Conservation (phyloP, 2,888 invertebrate genomes). For the Sepioteuthis lessoniana region DNA sequence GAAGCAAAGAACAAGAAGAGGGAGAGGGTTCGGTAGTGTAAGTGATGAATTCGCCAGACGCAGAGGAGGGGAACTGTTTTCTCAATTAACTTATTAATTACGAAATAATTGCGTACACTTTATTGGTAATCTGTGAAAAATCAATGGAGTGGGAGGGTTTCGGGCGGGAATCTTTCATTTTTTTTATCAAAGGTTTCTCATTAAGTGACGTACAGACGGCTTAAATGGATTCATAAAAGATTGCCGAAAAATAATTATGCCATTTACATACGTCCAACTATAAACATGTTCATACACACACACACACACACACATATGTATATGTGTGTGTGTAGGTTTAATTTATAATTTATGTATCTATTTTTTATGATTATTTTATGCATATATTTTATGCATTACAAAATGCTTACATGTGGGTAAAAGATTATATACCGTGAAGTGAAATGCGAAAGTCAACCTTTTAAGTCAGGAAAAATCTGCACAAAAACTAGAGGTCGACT, state of each 20-base stretch:
- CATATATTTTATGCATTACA: too few relatives aligned
- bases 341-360: too few relatives aligned
- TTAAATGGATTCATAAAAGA: background rate
- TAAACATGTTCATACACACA: too few relatives aligned
- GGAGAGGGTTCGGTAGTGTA: background rate
- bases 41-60: background rate
- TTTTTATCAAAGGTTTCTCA: background rate
- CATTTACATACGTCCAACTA: too few relatives aligned
- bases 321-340: background rate
- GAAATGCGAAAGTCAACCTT: too few relatives aligned
- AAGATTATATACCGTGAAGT: too few relatives aligned
- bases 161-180: background rate
- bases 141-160: background rate
- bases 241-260: background rate
- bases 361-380: too few relatives aligned
- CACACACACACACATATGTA: background rate
- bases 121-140: background rate
- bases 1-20: background rate
- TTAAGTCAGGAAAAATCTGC: too few relatives aligned
- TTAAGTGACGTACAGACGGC: background rate
- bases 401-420: too few relatives aligned
- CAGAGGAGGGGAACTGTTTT: background rate
- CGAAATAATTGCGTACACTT: background rate
- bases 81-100: slow-evolving; percentile 33
- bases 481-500: too few relatives aligned